Evolutionary conservation across 2,113 vertebrate genomes (phyloP), one percentile per base, ranked within the genome.

Genomic region (Parus major): DNA sequence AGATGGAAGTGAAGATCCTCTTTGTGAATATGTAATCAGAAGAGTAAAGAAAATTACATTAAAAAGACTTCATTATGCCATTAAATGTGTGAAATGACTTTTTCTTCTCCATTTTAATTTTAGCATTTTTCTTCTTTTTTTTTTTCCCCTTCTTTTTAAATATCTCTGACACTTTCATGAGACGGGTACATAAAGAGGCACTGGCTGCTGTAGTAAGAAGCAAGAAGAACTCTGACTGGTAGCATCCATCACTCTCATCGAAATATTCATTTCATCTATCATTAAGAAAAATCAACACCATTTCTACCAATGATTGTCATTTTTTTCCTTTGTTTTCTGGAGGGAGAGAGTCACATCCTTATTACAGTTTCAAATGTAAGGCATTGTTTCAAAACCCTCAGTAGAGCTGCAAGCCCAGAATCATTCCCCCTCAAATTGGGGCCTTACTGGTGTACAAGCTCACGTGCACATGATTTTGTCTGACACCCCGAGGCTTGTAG

Each of bases 31-130:
- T 95, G 88, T 96, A 95, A 97, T 97, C 83, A 93, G 96, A 97
- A 96, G 92, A 95, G 96, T 97, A 95, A 97, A 97, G 94, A 97
- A 97, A 97, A 97, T 97, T 90, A 66, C 86, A 97, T 82, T 91
- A 92, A 95, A 96, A 97, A 95, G 95, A 85, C 82, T 95, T 97
- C 90, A 92, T 96, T 95, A 97, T 95, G 92, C 96, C 71, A 96
- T 97, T 96, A 96, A 95, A 90, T 92, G 91, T 90, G 49, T 95
- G 88, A 93, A 97, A 97, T 96, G 83, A 95, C 85, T 97, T 97
- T 97, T 95, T 94, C 61, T 90, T 93, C 95, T 97, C 94, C 70
- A 82, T 91, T 93, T 97, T 97, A 94, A 94, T 97, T 97, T 97
- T 96, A 86, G 71, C 78, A 91, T 95, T 92, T 57, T 95, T 97